Conservation (phyloP, 1,140 invertebrate genomes). For the Lepidostoma basale region DNA sequence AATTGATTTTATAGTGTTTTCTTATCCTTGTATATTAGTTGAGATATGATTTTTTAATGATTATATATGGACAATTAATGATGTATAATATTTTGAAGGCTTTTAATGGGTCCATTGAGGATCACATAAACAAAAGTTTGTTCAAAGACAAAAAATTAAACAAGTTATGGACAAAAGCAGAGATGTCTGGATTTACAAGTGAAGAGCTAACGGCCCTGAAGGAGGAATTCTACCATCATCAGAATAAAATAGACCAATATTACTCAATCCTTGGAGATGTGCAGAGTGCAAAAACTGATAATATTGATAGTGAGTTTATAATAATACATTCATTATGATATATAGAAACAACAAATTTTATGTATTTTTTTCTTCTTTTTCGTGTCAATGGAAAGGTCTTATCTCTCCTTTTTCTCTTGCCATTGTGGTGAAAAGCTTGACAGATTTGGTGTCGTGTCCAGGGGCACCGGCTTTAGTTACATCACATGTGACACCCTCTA, state of each 20-base stretch:
- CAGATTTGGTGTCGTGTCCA: too few species aligned
- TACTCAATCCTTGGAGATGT: slow-evolving; percentile 78
- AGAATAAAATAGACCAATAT: slow-evolving; percentile 92
- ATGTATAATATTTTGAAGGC: slow-evolving; percentile 54
- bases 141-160: slow-evolving; percentile 92
- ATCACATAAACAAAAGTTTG: slow-evolving; percentile 73
- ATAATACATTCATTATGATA: too few species aligned
- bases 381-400: too few species aligned
- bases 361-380: too few species aligned
- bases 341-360: too few species aligned
- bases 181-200: slow-evolving; percentile 80
- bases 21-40: slow-evolving; percentile 14
- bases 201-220: slow-evolving; percentile 83
- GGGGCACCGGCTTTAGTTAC: too few species aligned
- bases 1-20: too few species aligned
- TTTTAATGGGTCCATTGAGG: slow-evolving; percentile 66
- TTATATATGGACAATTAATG: neutral
- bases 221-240: slow-evolving; percentile 90
- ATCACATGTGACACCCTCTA: too few species aligned
- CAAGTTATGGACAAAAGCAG: slow-evolving; percentile 88
- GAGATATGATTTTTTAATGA: neutral
- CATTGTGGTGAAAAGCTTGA: too few species aligned
- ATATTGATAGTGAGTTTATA: slow-evolving; percentile 72
- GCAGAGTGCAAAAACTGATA: slow-evolving; percentile 61
- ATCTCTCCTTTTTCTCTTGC: too few species aligned